Conservation (phyloP, 2,113 vertebrate species). For the Polyodon spathula region DNA sequence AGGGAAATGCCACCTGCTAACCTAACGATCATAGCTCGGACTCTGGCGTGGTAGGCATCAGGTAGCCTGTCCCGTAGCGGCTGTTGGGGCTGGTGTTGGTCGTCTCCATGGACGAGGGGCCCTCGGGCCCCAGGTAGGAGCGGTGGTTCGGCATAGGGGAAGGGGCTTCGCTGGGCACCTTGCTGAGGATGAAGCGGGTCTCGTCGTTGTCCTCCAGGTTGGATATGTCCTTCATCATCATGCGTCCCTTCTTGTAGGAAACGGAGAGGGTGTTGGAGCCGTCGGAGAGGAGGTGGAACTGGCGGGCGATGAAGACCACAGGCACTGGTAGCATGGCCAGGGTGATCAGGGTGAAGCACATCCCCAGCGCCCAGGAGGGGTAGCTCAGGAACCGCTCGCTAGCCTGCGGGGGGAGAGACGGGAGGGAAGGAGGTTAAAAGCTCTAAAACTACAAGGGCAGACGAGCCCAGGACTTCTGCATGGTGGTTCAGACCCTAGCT, state of each 20-base stretch:
- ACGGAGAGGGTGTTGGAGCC: constrained; percentile 71
- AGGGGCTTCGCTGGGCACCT: constrained; percentile 79
- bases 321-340: constrained; percentile 79
- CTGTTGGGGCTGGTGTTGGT: constrained; percentile 67
- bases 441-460: background rate
- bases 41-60: constrained; percentile 80
- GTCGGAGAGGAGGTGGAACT: constrained; percentile 48
- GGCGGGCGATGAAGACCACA: constrained; percentile 65
- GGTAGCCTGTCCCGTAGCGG: constrained; percentile 84
- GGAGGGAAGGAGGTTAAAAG: background rate
- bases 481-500: too few relatives aligned
- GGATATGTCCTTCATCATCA: constrained; percentile 84
- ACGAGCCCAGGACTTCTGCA: too few relatives aligned
- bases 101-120: constrained; percentile 74
- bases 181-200: constrained; percentile 92
- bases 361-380: constrained; percentile 78
- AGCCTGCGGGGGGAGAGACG: constrained; percentile 50
- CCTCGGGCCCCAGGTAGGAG: constrained; percentile 82
- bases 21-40: constrained; percentile 75
- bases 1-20: background rate
- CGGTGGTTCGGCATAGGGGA: constrained; percentile 90
- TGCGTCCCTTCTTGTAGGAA: constrained; percentile 66
- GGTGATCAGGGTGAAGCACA: constrained; percentile 75
- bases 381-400: constrained; percentile 77
- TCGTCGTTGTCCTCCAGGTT: constrained; percentile 90